These are phyloP conservation scores for Mesocentrotus franciscanus DNA, from an alignment of 53 echinoderm and acorn worm species.

Conservation along the genomic window DNA sequence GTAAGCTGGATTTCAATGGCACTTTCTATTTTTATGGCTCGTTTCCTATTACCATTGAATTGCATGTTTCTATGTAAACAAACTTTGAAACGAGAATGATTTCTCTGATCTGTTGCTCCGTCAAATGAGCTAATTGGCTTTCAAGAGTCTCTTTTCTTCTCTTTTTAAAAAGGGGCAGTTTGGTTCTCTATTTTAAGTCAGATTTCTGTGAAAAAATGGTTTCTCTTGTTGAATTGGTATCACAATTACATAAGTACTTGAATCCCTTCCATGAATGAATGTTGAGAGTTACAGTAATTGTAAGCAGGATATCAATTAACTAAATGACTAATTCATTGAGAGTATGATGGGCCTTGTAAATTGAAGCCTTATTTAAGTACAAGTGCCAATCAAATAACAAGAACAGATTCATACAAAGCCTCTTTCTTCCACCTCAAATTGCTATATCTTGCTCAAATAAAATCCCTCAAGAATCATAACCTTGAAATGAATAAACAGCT, in stretches of 20 bases:
- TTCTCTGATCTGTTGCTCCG: neutral
- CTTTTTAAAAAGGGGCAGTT: conserved; percentile 3
- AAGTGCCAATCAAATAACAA: conserved; percentile 36
- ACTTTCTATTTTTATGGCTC: neutral
- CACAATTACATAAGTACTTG: neutral
- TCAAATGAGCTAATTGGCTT: conserved; percentile 11
- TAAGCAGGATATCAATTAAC: neutral
- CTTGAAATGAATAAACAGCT: conserved; percentile 38
- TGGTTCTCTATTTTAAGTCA: neutral
- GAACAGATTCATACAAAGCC: conserved; percentile 16
- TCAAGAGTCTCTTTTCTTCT: neutral
- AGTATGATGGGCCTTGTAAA: neutral
- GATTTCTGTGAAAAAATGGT: conserved; percentile 1
- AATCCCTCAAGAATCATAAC: conserved; percentile 33
- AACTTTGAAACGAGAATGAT: neutral
- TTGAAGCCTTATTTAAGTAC: neutral
- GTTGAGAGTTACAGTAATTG: neutral
- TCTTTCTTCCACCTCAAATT: conserved; percentile 4
- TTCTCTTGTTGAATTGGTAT: neutral
- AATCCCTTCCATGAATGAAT: neutral
- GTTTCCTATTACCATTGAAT: conserved; percentile 9
- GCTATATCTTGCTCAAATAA: conserved; percentile 45
- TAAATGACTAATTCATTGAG: conserved; percentile 10
- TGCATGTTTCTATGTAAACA: neutral
- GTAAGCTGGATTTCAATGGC: conserved; percentile 15